Percentiles rank a stretch among this genome's conserved stretches.
phyloP scores from a whole-genome alignment of 2,113 vertebrate species.

The Trogon melanurus region DNA sequence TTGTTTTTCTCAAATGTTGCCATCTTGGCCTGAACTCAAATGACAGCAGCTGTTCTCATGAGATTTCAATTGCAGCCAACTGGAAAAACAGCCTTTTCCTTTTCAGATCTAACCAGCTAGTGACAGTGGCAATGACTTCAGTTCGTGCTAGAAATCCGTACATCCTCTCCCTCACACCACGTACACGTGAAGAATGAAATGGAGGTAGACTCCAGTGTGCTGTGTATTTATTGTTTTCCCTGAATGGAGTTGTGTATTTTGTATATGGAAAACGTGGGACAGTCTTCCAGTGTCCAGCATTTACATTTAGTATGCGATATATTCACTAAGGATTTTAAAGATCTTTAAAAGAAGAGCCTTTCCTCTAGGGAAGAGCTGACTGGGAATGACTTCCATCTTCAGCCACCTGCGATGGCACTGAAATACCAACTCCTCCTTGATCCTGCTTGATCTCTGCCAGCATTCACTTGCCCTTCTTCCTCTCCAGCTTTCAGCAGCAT shows the following conservation, averaged over 20 bases:
- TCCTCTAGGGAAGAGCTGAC: background rate
- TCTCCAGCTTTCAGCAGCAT: constrained; percentile 30
- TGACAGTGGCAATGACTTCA: constrained; percentile 9
- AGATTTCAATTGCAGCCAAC: constrained; percentile 47
- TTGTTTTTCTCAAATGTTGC: constrained; percentile 64
- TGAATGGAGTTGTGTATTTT: background rate
- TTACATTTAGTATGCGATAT: background rate
- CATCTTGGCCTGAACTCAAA: constrained; percentile 67
- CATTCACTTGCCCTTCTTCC: constrained; percentile 19
- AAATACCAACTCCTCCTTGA: background rate
- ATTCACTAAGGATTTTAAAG: background rate
- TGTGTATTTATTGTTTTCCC: background rate
- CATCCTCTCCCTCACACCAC: accelerated
- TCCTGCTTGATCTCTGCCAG: constrained; percentile 19
- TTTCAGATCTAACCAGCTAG: constrained; percentile 17
- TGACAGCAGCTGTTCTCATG: constrained; percentile 67
- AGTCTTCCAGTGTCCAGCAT: background rate
- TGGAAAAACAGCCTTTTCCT: constrained; percentile 46
- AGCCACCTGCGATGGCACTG: background rate
- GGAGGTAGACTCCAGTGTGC: background rate
- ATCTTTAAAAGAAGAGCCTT: background rate
- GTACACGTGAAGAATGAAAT: background rate
- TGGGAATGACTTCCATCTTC: background rate
- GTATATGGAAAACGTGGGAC: background rate
- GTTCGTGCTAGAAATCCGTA: background rate